Conservation (phyloP, 2,888 invertebrate species). For the Rotaria magnacalcarata region DNA sequence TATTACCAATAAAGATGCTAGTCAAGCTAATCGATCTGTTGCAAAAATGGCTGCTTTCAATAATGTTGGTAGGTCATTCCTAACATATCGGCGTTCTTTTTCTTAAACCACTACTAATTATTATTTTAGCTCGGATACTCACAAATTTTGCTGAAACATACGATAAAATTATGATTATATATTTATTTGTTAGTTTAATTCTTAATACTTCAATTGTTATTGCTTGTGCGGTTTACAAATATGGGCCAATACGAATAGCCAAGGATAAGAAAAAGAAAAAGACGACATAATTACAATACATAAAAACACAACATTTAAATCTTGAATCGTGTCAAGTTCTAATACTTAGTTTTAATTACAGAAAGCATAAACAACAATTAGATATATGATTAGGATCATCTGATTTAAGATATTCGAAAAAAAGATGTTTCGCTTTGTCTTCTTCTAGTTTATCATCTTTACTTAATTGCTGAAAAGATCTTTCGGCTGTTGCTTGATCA, state of each 20-base stretch:
- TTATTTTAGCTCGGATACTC: not conserved
- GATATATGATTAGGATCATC: slow-evolving; percentile 32
- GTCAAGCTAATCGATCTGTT: not conserved
- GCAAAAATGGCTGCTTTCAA: not conserved
- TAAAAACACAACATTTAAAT: not conserved
- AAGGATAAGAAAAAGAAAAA: slow-evolving; percentile 25
- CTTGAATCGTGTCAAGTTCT: no score
- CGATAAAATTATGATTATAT: not conserved
- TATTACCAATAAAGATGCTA: not conserved
- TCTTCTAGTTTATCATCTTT: slow-evolving; percentile 9
- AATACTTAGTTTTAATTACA: not conserved
- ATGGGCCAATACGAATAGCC: not conserved
- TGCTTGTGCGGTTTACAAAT: not conserved
- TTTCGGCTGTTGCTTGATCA: not conserved
- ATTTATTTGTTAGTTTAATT: slow-evolving; percentile 13
- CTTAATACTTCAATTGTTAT: slow-evolving; percentile 4
- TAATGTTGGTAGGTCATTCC: not conserved
- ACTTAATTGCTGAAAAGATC: slow-evolving; percentile 26
- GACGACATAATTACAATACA: not conserved
- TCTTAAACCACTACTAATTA: no score
- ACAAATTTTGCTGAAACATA: not conserved
- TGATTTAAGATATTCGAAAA: slow-evolving; percentile 6
- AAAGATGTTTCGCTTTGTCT: slow-evolving; percentile 2
- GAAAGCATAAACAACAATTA: slow-evolving; percentile 36
- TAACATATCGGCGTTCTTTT: no score